A percentile compares a stretch with the other conserved stretches of the same genome.
phyloP scores from a whole-genome alignment of 2,888 invertebrate species.

The Lasioglossum pauxillum region DNA sequence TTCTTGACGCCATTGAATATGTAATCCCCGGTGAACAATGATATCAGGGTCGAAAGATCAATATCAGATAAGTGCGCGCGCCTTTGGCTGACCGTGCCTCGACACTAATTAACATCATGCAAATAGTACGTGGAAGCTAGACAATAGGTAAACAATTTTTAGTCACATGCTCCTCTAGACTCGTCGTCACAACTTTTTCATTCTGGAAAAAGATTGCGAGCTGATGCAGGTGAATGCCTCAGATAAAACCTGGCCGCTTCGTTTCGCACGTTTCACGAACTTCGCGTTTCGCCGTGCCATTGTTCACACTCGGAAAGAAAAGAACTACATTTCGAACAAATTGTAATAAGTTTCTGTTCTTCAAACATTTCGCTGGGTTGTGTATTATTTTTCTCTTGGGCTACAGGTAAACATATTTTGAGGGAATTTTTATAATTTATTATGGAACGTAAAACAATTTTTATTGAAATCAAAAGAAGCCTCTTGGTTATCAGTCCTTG shows the following conservation, averaged over 20 bases:
- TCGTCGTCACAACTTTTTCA: conserved; percentile 15
- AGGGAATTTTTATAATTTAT: not conserved
- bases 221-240: not conserved
- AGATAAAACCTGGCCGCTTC: not conserved
- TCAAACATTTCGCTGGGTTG: not conserved
- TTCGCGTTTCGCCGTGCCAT: not conserved
- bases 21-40: conserved; percentile 46
- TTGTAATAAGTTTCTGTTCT: not conserved
- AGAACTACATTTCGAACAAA: not conserved
- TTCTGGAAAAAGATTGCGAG: not conserved
- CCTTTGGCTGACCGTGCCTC: conserved; percentile 12
- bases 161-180: conserved; percentile 34
- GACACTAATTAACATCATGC: conserved; percentile 52
- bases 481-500: not conserved
- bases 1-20: conserved; percentile 50
- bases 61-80: conserved; percentile 30
- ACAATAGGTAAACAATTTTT: conserved; percentile 41
- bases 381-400: not conserved
- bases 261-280: not conserved
- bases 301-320: not conserved
- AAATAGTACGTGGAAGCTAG: conserved; percentile 30
- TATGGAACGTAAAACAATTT: not conserved
- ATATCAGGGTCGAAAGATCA: conserved; percentile 48
- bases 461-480: not conserved
- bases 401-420: not conserved